Conservation (phyloP, 2,113 vertebrate genomes). For the Strix uralensis region DNA sequence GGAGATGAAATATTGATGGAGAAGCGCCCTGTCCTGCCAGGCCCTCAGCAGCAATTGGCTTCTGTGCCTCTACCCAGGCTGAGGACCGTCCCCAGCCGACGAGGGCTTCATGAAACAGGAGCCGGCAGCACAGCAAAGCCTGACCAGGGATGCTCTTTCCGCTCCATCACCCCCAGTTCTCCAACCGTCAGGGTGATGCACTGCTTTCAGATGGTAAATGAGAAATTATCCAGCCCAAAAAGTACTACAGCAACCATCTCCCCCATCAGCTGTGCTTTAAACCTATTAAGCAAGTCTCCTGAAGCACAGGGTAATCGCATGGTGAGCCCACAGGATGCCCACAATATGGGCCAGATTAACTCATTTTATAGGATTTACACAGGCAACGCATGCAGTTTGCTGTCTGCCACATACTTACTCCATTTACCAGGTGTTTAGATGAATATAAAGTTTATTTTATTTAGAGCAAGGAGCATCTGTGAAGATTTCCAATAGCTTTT, state of each 20-base stretch:
- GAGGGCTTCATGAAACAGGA: fast-evolving
- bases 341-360: not conserved
- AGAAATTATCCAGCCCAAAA: not conserved
- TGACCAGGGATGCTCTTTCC: not conserved
- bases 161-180: not conserved
- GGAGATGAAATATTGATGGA: not conserved
- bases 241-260: not conserved
- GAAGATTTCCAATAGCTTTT: not conserved
- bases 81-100: fast-evolving
- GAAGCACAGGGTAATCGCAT: not conserved
- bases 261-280: not conserved
- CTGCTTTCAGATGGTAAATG: not conserved
- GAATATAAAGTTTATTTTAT: not conserved
- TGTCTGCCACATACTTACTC: not conserved
- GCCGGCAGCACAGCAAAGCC: fast-evolving
- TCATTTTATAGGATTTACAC: not conserved
- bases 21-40: not conserved
- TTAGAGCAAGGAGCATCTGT: not conserved
- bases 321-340: not conserved
- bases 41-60: not conserved
- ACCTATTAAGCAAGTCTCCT: not conserved
- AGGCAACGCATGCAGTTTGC: not conserved
- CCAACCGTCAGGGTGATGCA: fast-evolving
- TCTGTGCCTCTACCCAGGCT: fast-evolving
- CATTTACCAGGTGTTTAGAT: not conserved